Evolutionary conservation across 2,113 vertebrate species (phyloP).

Genomic region (Pteropus alecto): DNA sequence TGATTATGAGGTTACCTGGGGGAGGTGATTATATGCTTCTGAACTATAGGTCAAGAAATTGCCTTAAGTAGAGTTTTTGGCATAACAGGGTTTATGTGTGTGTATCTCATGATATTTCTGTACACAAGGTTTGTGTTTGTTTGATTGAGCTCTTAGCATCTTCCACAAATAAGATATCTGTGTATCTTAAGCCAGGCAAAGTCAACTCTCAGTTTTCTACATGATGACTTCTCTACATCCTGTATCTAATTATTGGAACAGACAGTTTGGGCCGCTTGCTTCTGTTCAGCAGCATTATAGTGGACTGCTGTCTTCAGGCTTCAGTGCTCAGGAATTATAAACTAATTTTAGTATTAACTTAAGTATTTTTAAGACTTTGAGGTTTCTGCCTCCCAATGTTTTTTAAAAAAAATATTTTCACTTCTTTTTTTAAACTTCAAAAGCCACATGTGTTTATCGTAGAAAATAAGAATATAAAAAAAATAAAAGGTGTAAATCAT

Average conservation of each 20-base stretch:
- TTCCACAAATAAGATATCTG: neutral
- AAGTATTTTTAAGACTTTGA: constrained; percentile 27
- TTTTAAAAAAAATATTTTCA: neutral
- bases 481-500: neutral
- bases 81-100: neutral
- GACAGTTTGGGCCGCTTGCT: neutral
- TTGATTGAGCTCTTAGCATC: neutral
- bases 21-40: neutral
- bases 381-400: neutral
- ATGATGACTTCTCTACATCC: neutral
- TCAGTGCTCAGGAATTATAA: neutral
- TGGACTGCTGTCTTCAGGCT: neutral
- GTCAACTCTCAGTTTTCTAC: neutral
- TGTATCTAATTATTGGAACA: neutral
- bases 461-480: constrained; percentile 24
- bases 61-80: neutral
- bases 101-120: too few relatives aligned
- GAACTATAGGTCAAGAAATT: neutral
- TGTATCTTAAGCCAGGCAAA: neutral
- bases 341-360: neutral
- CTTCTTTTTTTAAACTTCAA: constrained; percentile 3
- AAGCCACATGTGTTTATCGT: neutral
- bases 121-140: neutral
- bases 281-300: neutral
- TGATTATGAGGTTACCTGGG: neutral